phyloP scores from a whole-genome alignment of 2,888 invertebrate species.

The Apotomis capreana region DNA sequence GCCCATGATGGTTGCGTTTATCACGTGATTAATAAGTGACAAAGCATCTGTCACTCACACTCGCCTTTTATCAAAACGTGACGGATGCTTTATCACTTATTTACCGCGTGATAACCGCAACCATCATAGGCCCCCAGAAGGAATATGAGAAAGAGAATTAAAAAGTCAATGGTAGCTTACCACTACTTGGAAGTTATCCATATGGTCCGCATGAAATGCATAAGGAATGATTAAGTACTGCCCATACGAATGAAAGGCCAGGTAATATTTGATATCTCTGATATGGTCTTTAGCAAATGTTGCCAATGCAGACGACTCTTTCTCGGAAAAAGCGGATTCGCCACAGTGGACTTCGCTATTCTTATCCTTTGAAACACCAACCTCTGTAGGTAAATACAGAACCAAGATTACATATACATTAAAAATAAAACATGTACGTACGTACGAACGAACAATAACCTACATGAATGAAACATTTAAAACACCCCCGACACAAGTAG shows the following conservation, averaged over 20 bases:
- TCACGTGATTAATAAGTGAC: too few relatives aligned
- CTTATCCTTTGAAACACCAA: constrained; percentile 52
- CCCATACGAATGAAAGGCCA: constrained; percentile 86
- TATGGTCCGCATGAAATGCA: constrained; percentile 62
- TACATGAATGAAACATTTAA: too few relatives aligned
- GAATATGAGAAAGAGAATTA: too few relatives aligned
- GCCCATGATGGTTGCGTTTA: too few relatives aligned
- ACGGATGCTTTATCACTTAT: too few relatives aligned
- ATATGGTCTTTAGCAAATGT: constrained; percentile 61
- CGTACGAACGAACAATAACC: too few relatives aligned
- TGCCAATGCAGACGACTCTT: constrained; percentile 71
- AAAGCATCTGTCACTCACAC: too few relatives aligned
- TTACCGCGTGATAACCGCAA: too few relatives aligned
- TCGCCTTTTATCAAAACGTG: too few relatives aligned
- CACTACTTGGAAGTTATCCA: constrained; percentile 69
- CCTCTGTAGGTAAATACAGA: constrained; percentile 47
- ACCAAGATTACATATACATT: neutral
- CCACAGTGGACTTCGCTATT: constrained; percentile 69
- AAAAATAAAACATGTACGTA: neutral
- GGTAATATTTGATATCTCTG: constrained; percentile 73
- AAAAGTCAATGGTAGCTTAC: constrained; percentile 50
- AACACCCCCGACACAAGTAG: too few relatives aligned
- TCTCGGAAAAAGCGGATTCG: constrained; percentile 77
- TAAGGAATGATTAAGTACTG: constrained; percentile 84
- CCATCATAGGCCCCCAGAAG: too few relatives aligned